Base-by-base conservation (phyloP, 2,888 invertebrate genomes). In the Lysandra bellargus region DNA sequence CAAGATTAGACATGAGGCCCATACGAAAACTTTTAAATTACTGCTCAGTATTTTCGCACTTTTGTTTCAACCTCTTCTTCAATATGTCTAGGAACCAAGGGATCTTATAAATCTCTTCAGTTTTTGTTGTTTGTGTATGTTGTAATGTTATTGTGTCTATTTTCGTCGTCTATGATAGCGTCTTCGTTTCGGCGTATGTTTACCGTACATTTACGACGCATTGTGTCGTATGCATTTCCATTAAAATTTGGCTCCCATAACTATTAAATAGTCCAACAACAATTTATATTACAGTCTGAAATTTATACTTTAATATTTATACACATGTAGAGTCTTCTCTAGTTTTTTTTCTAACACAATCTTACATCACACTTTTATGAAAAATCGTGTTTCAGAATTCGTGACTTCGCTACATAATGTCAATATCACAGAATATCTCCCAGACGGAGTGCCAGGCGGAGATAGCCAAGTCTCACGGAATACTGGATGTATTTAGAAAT, bases 401-500 rank as follows among this genome's bases (percentile, higher is more conserved):
- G 64, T 30, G 64, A 64, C 30, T 64, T 61, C 61, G 30, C 30
- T 30, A 64, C 30, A 1, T 75, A 49, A 14, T 69, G 69, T 69
- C 69, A 69, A 33, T 69, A 64, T 12, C 12, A 33, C 64, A 64
- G 12, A 64, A 64, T 17, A 69, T 33, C 30, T 4, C 4, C 69
- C 69, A 69, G 37, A 64, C 64, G 64, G 30, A 33, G 33, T 69
- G 69, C 69, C 69, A 69, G 17, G 69, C 69, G 69, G 69, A 37
- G 69, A 69, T 69, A 69, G 75, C 75, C 75, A 75, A 75, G 75
- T 49, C 75, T 23, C 75, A 49, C 75, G 75, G 44, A 75, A 75
- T 49, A 75, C 75, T 75, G 75, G 75, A 75, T 75, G 44, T 49
- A 75, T 75, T 75, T 75, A 75, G 75, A 44, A 75, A 75, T n/a